phyloP scores from a whole-genome alignment of 2,797 vertebrate species.

The Melopsittacus undulatus region DNA sequence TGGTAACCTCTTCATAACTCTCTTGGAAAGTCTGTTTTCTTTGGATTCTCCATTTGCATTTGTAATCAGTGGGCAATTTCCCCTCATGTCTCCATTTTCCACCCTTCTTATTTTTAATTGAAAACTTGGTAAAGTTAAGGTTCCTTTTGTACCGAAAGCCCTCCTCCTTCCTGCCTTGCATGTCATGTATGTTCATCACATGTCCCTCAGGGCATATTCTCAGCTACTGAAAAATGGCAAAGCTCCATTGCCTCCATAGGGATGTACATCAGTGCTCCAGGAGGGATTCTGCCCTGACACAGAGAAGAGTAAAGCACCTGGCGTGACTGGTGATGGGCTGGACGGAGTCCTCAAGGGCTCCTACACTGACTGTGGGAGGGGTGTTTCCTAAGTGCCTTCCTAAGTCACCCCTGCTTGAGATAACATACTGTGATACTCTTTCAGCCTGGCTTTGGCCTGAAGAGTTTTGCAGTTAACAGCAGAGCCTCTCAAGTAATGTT shows the following conservation, averaged over 20 bases:
- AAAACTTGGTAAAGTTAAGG: background rate
- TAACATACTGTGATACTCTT: background rate
- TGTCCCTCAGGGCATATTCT: background rate
- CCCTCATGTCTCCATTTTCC: background rate
- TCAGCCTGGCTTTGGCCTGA: background rate
- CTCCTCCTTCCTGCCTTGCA: background rate
- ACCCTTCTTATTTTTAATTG: background rate
- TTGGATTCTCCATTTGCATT: background rate
- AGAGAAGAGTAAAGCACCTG: background rate
- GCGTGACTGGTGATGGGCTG: background rate
- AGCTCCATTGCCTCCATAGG: background rate
- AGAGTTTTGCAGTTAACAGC: background rate
- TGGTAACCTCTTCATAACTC: constrained; percentile 14
- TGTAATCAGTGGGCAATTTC: background rate
- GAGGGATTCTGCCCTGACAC: background rate
- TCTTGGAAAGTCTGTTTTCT: background rate
- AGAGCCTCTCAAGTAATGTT: background rate
- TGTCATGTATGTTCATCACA: background rate
- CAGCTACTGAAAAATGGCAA: background rate
- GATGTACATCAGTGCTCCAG: background rate
- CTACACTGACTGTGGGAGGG: background rate
- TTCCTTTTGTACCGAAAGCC: background rate
- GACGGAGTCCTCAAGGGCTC: background rate
- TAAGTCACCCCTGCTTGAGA: background rate
- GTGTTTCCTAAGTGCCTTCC: background rate